Evolutionary conservation across 2,113 vertebrate species (phyloP).

Genomic region (Hemicordylus capensis): DNA sequence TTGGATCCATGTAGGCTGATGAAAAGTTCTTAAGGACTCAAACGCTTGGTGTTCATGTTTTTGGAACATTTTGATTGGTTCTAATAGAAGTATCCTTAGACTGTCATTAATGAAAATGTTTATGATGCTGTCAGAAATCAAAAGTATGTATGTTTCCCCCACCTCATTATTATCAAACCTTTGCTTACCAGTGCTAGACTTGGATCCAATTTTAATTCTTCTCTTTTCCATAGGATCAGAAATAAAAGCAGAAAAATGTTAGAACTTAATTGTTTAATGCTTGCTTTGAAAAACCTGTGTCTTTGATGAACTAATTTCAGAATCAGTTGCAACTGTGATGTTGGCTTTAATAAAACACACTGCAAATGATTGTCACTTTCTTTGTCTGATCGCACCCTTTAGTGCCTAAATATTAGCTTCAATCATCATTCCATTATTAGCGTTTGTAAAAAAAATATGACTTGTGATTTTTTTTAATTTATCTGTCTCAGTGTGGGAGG

Average conservation of each 20-base stretch:
- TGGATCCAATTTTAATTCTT: neutral
- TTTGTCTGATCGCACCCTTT: neutral
- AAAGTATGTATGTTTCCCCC: neutral
- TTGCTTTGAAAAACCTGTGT: neutral
- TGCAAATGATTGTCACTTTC: neutral
- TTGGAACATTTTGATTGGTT: too few relatives aligned
- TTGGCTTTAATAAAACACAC: neutral
- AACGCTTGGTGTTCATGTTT: too few relatives aligned
- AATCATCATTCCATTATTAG: neutral
- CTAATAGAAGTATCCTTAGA: too few relatives aligned
- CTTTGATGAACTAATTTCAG: neutral
- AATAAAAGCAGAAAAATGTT: neutral
- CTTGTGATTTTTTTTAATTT: neutral
- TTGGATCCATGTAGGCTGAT: too few relatives aligned
- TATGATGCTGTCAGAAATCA: neutral
- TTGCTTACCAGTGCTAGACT: neutral
- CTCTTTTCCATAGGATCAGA: neutral
- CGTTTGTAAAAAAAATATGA: neutral
- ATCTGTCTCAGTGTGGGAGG: neutral
- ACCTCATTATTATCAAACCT: neutral
- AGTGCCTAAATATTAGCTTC: neutral
- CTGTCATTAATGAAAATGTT: neutral
- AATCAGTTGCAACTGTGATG: neutral
- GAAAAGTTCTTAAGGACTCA: too few relatives aligned
- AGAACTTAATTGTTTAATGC: neutral